These are phyloP conservation scores for Amphiura filiformis DNA, from an alignment of 35 echinoderm and acorn worm species.

Conservation along the genomic window DNA sequence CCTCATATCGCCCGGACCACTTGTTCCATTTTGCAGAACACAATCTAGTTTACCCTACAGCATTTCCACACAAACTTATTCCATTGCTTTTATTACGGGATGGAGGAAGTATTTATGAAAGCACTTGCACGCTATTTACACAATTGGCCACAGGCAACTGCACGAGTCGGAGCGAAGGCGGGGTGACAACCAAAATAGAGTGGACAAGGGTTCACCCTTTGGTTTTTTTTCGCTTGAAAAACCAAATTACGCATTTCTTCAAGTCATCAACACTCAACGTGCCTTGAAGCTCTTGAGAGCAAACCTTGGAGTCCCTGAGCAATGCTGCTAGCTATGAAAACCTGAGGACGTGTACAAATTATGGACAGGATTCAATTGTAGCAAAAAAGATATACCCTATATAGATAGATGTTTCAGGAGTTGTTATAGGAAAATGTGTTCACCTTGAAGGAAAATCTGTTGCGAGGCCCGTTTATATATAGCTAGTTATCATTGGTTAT, in stretches of 20 bases:
- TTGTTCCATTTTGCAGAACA: conserved; percentile 2
- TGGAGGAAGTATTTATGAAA: conserved; percentile 2
- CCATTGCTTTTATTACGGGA: background rate
- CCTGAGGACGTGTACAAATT: background rate
- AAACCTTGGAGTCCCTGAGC: background rate
- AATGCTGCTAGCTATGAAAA: background rate
- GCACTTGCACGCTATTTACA: conserved; percentile 9
- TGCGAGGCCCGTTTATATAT: background rate
- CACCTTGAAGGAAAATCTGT: too few relatives aligned
- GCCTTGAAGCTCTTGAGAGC: background rate
- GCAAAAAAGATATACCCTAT: background rate
- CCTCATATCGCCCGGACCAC: background rate
- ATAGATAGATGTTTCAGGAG: background rate
- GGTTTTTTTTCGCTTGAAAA: background rate
- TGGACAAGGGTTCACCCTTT: conserved; percentile 1
- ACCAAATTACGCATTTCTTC: conserved; percentile 5
- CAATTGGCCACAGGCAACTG: background rate
- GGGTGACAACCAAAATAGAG: background rate
- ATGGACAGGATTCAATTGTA: background rate
- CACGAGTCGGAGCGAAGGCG: background rate
- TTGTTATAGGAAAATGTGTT: background rate
- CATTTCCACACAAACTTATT: conserved; percentile 4
- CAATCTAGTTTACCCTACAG: background rate
- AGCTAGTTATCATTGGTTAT: too few relatives aligned
- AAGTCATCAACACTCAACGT: background rate